Evolutionary conservation across 2,888 invertebrate genomes (phyloP).

Genomic region (Pollenia angustigena): DNA sequence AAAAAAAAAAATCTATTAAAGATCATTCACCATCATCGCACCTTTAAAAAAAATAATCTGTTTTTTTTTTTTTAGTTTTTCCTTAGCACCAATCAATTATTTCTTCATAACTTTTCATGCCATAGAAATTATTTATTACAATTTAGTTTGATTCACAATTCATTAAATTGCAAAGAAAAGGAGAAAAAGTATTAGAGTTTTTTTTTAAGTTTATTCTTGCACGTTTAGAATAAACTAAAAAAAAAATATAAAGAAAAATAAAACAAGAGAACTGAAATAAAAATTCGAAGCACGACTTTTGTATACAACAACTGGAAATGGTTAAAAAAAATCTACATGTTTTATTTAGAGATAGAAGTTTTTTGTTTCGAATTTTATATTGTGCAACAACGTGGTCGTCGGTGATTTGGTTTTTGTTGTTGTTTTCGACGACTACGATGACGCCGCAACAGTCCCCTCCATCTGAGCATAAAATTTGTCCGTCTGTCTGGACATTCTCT

Average conservation of each 20-base stretch:
- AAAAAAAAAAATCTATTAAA: slow-evolving; percentile 13
- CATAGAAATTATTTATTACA: slow-evolving; percentile 56
- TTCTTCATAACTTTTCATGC: slow-evolving; percentile 34
- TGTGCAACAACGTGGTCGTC: slow-evolving; percentile 54
- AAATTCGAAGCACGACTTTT: slow-evolving; percentile 62
- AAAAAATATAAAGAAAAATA: slow-evolving; percentile 12
- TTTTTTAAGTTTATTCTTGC: slow-evolving; percentile 31
- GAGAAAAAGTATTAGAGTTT: slow-evolving; percentile 13
- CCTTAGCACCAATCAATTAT: slow-evolving; percentile 15
- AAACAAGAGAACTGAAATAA: slow-evolving; percentile 15
- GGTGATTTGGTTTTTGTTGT: slow-evolving; percentile 8
- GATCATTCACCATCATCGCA: not conserved
- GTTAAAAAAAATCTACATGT: slow-evolving; percentile 35
- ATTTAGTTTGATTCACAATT: slow-evolving; percentile 58
- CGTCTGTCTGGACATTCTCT: slow-evolving; percentile 68
- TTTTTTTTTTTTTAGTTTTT: not conserved
- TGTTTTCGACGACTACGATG: not conserved
- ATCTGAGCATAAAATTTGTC: slow-evolving; percentile 55
- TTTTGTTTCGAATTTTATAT: slow-evolving; percentile 48
- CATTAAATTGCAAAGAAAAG: slow-evolving; percentile 39
- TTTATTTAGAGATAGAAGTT: slow-evolving; percentile 61
- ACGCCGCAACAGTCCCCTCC: slow-evolving; percentile 20
- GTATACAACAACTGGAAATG: slow-evolving; percentile 22
- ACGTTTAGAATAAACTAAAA: slow-evolving; percentile 27
- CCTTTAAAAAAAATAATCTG: not conserved